Evolutionary conservation across 2,888 invertebrate species (phyloP).

Genomic region (Embidobia sp.): DNA sequence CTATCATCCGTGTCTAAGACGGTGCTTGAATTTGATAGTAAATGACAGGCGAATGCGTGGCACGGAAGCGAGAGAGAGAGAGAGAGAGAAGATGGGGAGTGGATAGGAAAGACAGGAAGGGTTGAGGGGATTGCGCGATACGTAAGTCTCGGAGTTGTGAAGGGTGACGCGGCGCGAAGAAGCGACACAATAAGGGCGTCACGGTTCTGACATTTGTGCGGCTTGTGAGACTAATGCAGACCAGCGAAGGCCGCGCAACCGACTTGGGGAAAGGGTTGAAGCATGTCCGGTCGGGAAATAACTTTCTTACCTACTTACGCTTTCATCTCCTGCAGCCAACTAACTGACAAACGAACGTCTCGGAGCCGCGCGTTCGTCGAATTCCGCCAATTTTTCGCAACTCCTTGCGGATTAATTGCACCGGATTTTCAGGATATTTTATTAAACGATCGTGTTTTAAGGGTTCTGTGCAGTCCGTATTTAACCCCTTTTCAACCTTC

Average conservation of each 20-base stretch:
- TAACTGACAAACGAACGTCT: constrained; percentile 72
- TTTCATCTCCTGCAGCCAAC: constrained; percentile 80
- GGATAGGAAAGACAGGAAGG: no score
- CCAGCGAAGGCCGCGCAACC: constrained; percentile 44
- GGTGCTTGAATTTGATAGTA: constrained; percentile 70
- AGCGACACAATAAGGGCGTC: constrained; percentile 71
- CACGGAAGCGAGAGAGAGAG: constrained; percentile 39
- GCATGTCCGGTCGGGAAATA: constrained; percentile 81
- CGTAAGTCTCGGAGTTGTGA: constrained; percentile 65
- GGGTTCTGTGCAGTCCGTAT: no score
- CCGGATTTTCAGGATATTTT: constrained; percentile 43
- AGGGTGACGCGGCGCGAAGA: constrained; percentile 67
- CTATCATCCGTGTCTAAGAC: constrained; percentile 56
- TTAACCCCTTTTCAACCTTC: no score
- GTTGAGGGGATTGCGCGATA: constrained; percentile 31
- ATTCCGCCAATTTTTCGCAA: constrained; percentile 37
- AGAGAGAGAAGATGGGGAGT: constrained; percentile 6
- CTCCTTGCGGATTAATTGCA: constrained; percentile 30
- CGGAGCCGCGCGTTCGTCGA: constrained; percentile 62
- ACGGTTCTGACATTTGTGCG: constrained; percentile 64
- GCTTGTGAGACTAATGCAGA: constrained; percentile 59
- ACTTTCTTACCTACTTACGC: constrained; percentile 82
- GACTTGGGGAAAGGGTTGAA: constrained; percentile 75
- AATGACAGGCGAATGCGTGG: constrained; percentile 74
- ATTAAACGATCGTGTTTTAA: no score